Conservation (phyloP, 2,113 vertebrate genomes). For the Gracilinanus agilis region DNA sequence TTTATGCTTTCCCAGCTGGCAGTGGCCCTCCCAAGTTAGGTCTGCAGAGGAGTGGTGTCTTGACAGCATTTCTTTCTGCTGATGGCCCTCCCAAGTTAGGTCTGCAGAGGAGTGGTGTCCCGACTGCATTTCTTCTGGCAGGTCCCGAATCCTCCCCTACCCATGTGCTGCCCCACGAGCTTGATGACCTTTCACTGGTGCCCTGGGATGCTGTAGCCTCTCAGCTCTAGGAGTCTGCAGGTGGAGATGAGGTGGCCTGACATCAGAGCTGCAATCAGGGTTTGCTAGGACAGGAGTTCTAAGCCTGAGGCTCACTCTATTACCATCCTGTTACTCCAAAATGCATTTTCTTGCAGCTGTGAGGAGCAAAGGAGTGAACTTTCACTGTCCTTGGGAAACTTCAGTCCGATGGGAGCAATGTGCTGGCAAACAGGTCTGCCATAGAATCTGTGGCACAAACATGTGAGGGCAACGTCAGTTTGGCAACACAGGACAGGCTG, state of each 20-base stretch:
- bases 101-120: too few relatives aligned
- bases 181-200: background rate
- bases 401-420: background rate
- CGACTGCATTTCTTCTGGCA: too few relatives aligned
- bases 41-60: background rate
- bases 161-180: too few relatives aligned
- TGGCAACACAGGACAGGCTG: background rate
- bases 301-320: background rate
- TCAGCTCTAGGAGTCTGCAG: background rate
- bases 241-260: background rate
- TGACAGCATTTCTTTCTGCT: background rate
- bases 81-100: too few relatives aligned
- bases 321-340: background rate
- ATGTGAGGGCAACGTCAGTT: background rate
- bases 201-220: background rate
- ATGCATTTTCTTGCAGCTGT: background rate
- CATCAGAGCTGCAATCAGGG: background rate
- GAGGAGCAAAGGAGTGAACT: constrained; percentile 12
- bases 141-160: background rate
- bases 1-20: background rate
- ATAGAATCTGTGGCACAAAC: background rate
- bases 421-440: background rate
- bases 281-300: background rate
- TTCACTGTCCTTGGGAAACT: background rate
- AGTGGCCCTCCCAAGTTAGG: background rate